Evolutionary conservation across 2,888 invertebrate genomes (phyloP).

Genomic region (Sylvicola cinctus): DNA sequence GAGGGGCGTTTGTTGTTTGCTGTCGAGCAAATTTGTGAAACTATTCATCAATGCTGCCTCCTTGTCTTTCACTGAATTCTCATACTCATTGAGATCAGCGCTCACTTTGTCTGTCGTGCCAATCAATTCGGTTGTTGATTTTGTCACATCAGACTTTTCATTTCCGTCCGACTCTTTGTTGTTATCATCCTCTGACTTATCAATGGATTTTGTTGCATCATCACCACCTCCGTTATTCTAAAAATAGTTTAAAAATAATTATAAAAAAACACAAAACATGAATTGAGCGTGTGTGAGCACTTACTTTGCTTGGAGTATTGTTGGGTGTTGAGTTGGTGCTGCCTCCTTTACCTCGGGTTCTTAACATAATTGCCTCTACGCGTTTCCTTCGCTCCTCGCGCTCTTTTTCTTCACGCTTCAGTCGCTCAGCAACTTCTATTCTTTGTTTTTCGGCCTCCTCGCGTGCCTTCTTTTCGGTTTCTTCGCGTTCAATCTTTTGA

Average conservation of each 20-base stretch:
- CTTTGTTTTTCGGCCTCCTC: conserved; percentile 73
- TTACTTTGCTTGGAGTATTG: conserved; percentile 6
- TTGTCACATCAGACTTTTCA: conserved; percentile 6
- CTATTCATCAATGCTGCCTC: conserved; percentile 23
- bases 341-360: conserved; percentile 33
- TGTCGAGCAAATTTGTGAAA: conserved; percentile 20
- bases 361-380: conserved; percentile 80
- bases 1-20: conserved; percentile 1
- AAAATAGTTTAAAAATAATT: background rate
- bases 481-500: conserved; percentile 46
- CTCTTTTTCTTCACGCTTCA: conserved; percentile 75
- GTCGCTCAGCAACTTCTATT: conserved; percentile 61
- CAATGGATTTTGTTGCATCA: conserved; percentile 2
- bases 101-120: conserved; percentile 4
- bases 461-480: conserved; percentile 55
- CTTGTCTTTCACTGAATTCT: conserved; percentile 24
- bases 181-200: conserved; percentile 7
- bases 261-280: background rate
- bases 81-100: conserved; percentile 12
- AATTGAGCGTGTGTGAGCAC: conserved; percentile 7
- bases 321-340: conserved; percentile 7
- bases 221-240: conserved; percentile 4
- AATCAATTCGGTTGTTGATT: conserved; percentile 3
- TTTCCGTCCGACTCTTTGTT: conserved; percentile 2
- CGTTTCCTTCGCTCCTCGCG: conserved; percentile 70